These are phyloP conservation scores for Wasmannia auropunctata DNA, from an alignment of 1,140 invertebrate species.

Conservation along the genomic window DNA sequence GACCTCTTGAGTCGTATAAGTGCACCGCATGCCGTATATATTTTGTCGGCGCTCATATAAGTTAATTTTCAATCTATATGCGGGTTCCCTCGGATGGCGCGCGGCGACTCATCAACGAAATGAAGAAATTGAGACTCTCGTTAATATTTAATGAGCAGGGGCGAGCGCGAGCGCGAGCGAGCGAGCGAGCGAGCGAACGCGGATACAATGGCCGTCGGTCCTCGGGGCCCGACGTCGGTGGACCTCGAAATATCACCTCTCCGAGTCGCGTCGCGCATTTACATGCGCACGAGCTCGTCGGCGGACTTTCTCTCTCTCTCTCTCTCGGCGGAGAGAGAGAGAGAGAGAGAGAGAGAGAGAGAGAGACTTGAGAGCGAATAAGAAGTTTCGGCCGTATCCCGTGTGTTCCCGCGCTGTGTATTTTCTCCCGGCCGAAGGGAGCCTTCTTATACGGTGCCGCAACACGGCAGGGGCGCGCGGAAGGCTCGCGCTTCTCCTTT, in stretches of 20 bases:
- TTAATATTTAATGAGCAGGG: slow-evolving; percentile 85
- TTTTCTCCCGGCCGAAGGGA: slow-evolving; percentile 29
- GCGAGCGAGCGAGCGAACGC: slow-evolving; percentile 59
- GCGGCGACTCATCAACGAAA: slow-evolving; percentile 84
- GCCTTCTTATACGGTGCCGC: slow-evolving; percentile 55
- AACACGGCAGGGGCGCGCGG: slow-evolving; percentile 63
- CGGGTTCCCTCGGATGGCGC: slow-evolving; percentile 81
- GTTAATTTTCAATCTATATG: slow-evolving; percentile 87
- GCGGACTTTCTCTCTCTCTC: background rate
- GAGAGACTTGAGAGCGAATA: background rate
- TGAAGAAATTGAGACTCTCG: slow-evolving; percentile 85
- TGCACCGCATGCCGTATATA: slow-evolving; percentile 77
- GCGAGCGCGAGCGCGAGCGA: background rate
- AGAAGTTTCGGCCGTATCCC: slow-evolving; percentile 5
- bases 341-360: too few relatives aligned
- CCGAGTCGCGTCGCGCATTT: slow-evolving; percentile 40
- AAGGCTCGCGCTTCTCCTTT: slow-evolving; percentile 51
- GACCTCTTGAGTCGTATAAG: slow-evolving; percentile 80
- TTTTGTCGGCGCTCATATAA: slow-evolving; percentile 85
- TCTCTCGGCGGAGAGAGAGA: too few relatives aligned
- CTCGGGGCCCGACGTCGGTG: slow-evolving; percentile 17
- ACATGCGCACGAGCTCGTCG: slow-evolving; percentile 25
- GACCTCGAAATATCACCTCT: slow-evolving; percentile 78
- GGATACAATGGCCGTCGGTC: slow-evolving; percentile 77
- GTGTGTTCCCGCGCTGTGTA: background rate